Base-by-base conservation (phyloP, 2,888 invertebrate genomes). In the Muschampia plurimacula region DNA sequence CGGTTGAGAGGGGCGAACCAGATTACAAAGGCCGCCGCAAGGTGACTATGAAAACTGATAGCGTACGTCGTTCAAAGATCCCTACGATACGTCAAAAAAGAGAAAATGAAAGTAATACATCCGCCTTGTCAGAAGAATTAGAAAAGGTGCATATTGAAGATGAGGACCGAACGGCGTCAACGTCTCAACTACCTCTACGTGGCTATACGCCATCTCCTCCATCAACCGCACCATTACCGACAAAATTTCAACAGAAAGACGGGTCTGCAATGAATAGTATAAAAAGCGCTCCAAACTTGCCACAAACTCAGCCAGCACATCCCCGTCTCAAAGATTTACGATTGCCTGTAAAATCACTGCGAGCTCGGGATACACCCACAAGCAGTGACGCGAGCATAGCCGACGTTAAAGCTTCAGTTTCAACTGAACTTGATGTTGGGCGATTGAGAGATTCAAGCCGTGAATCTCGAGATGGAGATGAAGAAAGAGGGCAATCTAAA, bases 121-220 rank as follows among this genome's bases (percentile, higher is more conserved):
- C 89, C 75, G 89, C 85, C 69, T 82, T 94, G 73, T 92, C 93
- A 46, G 95, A 95, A 72, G 95, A 96, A 79, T 86, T 96, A 74
- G 95, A 96, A 85, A 96, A 96, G 81, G 94, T 96, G 77, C 96
- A 96, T 79, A 94, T 96, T 81, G 95, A 95, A 77, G 95, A 95
- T 80, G 95, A 95, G 74, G 93, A 94, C 66, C 91, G 95, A 59
- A 92, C 91, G 59, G 90, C 94, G 36, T 95, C 96, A 36, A 94
- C 95, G 69, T 95, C 96, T 68, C 96, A 96, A 81, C 84, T 97
- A 78, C 96, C 96, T 0, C 88, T 96, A 65, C 95, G 97, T 44
- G 96, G 97, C 52, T 97, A 97, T 78, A 97, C 97, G 4, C 97
- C 97, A 12, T 97, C 97, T 59, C 97, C 97, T 65, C 97, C 97